Conservation (phyloP, 2,113 vertebrate species). For the Brachionichthys hirsutus region DNA sequence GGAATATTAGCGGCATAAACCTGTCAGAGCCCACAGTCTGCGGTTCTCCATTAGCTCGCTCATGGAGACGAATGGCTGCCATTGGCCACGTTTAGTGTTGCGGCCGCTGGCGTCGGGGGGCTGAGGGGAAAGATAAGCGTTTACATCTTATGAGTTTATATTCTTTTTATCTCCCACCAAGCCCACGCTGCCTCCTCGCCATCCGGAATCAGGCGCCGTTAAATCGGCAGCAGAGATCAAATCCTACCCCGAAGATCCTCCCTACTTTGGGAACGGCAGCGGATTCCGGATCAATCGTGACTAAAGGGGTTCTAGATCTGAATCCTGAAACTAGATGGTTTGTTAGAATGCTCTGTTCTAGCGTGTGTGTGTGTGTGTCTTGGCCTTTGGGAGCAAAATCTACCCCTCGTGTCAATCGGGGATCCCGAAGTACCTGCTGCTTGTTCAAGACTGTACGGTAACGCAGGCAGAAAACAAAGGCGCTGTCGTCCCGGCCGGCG, state of each 20-base stretch:
- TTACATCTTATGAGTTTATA: slow-evolving; percentile 30
- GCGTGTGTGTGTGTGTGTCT: too few species aligned
- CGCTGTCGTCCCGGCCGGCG: slow-evolving; percentile 53
- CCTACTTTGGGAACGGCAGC: too few species aligned
- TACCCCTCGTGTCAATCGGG: too few species aligned
- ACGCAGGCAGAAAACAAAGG: slow-evolving; percentile 60
- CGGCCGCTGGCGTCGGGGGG: slow-evolving; percentile 13
- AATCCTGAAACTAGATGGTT: too few species aligned
- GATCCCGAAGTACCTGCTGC: slow-evolving; percentile 25
- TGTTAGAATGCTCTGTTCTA: too few species aligned
- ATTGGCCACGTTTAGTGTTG: slow-evolving; percentile 58
- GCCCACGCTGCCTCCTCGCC: background rate
- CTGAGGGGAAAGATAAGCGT: slow-evolving; percentile 37
- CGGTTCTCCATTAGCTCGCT: slow-evolving; percentile 22
- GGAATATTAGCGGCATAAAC: slow-evolving; percentile 44
- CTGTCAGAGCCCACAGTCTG: slow-evolving; percentile 25
- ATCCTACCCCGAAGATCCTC: background rate
- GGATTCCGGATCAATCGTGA: too few species aligned
- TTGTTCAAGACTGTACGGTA: slow-evolving; percentile 35
- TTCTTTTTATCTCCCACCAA: slow-evolving; percentile 18
- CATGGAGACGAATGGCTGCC: slow-evolving; percentile 55
- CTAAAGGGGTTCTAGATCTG: too few species aligned
- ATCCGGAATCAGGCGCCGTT: background rate
- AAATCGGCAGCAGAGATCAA: background rate
- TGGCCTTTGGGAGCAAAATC: too few species aligned